These are phyloP conservation scores for Masticophis lateralis DNA, from an alignment of 2,797 vertebrate genomes.

Conservation along the genomic window DNA sequence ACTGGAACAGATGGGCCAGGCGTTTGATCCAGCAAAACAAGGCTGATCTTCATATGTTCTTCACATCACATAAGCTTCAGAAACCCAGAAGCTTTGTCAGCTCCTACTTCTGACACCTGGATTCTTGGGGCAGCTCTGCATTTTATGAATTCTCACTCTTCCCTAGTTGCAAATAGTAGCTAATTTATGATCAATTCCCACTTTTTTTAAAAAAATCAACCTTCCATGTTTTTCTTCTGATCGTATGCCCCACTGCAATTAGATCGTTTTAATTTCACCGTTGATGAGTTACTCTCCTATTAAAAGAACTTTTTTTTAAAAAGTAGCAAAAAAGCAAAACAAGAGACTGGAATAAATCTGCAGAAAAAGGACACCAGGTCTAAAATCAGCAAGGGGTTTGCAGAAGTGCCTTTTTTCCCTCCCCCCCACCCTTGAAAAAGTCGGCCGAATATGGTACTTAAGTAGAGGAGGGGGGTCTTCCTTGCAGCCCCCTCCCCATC, in stretches of 20 bases:
- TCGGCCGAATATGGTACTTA: constrained; percentile 42
- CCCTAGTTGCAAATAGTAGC: not conserved
- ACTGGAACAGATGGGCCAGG: not conserved
- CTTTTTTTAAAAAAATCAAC: not conserved
- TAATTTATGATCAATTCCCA: not conserved
- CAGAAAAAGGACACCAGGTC: not conserved
- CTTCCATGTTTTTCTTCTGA: not conserved
- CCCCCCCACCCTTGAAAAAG: constrained; percentile 13
- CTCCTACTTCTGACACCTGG: not conserved
- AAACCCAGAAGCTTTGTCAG: not conserved
- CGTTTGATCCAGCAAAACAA: not conserved
- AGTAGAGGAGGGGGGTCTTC: not conserved
- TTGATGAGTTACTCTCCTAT: not conserved
- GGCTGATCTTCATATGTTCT: not conserved
- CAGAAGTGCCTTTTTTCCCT: not conserved
- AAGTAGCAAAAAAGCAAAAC: too few relatives aligned
- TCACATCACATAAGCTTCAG: not conserved
- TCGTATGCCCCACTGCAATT: not conserved
- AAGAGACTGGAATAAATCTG: not conserved
- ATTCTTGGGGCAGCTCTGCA: not conserved
- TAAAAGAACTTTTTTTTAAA: not conserved
- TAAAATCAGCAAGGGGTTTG: not conserved
- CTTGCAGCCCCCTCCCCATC: too few relatives aligned
- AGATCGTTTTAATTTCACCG: not conserved
- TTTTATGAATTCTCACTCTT: not conserved